Evolutionary conservation across 2,113 vertebrate genomes (phyloP).

Genomic region (Varanus salvator): DNA sequence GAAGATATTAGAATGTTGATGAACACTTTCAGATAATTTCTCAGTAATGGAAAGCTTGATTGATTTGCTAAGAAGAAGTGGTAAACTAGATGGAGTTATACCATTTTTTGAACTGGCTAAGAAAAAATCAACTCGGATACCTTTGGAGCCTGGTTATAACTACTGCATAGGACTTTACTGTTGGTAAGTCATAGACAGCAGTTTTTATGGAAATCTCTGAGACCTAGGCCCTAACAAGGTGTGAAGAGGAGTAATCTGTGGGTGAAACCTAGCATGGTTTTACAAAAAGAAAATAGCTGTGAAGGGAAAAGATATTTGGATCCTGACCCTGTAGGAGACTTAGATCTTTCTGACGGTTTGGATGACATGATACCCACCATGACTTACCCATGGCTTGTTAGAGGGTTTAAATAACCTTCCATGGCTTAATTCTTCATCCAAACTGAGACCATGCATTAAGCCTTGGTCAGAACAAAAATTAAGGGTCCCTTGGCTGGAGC

Average conservation of each 20-base stretch:
- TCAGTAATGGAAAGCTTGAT: conserved; percentile 61
- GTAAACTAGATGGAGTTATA: conserved; percentile 67
- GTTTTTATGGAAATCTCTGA: background rate
- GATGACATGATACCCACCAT: too few species aligned
- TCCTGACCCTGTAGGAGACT: too few species aligned
- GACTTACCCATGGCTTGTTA: too few species aligned
- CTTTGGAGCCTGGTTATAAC: conserved; percentile 72
- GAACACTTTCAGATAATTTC: conserved; percentile 69
- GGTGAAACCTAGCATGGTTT: background rate
- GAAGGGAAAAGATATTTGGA: background rate
- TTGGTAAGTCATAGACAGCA: conserved; percentile 62
- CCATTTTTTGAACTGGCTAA: conserved; percentile 65
- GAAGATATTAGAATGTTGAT: background rate
- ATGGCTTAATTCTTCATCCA: too few species aligned
- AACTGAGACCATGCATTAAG: too few species aligned
- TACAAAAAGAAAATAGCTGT: background rate
- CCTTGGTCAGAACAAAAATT: too few species aligned
- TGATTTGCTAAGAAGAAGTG: conserved; percentile 71
- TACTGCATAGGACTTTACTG: conserved; percentile 73
- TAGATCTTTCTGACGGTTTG: background rate
- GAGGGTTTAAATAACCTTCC: too few species aligned
- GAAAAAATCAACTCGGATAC: conserved; percentile 44
- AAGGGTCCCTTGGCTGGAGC: too few species aligned
- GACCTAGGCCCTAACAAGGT: background rate
- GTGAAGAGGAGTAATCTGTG: background rate